Percentiles rank a stretch among this genome's conserved stretches.
phyloP scores from a whole-genome alignment of 2,797 vertebrate species.

The Alca torda region DNA sequence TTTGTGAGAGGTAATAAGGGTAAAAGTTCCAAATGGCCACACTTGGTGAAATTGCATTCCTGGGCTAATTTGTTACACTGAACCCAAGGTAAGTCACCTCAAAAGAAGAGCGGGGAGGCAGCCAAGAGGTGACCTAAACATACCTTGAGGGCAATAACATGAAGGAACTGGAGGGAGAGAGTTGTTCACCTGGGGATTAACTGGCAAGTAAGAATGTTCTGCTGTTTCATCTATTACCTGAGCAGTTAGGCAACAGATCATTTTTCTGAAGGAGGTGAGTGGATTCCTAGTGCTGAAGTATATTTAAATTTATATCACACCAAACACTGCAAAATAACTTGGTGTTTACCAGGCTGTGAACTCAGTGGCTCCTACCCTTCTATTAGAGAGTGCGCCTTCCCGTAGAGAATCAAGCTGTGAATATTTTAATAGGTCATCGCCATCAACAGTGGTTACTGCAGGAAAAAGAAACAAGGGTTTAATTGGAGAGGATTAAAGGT shows the following conservation, averaged over 20 bases:
- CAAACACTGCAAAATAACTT: neutral
- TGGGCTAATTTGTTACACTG: neutral
- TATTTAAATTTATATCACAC: neutral
- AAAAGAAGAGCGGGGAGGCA: neutral
- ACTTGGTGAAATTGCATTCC: neutral
- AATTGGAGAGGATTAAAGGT: slow-evolving; percentile 38
- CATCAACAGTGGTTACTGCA: neutral
- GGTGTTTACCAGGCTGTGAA: neutral
- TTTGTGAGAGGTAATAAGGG: neutral
- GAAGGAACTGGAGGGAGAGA: neutral
- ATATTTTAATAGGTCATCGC: neutral
- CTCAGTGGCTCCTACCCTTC: neutral
- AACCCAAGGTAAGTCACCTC: neutral
- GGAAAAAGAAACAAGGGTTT: neutral
- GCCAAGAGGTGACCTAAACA: neutral
- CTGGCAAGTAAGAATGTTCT: neutral
- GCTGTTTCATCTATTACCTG: neutral
- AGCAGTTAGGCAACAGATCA: neutral
- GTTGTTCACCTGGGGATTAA: neutral
- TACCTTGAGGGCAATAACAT: neutral
- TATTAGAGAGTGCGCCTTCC: neutral
- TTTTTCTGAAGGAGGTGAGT: neutral
- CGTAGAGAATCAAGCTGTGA: neutral
- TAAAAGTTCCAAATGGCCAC: neutral
- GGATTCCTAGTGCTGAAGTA: neutral